Base-by-base conservation (phyloP, 2,797 vertebrate species). In the Lagocephalus sceleratus region DNA sequence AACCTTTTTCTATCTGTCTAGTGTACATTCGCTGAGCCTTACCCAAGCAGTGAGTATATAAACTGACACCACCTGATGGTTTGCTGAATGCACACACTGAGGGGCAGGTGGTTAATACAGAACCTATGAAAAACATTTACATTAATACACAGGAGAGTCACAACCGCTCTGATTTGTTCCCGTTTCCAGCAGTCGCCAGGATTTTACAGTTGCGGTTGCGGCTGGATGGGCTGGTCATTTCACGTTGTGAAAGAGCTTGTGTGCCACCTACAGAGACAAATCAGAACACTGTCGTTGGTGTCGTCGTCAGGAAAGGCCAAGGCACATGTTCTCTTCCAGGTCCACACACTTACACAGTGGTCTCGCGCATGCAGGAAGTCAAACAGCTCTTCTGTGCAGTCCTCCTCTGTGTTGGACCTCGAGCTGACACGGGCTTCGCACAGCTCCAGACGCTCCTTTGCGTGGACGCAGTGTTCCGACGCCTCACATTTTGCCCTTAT, bases 311-410 rank as follows among this genome's bases (percentile, higher is more conserved):
- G 6, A 16, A 21, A 3, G 32, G 25, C 9, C 29, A 42, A 14
- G 0, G 7, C 19, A 29, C 2, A 38, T 17, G 42, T 3, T 19
- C 1, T 60, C 3, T 60, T 7, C 41, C 19, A 15, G 1, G 8
- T 7, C 12, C 2, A 22, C 20, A 9, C 17, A 78, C 95, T 94
- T 82, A 97, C 94, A 19, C 96, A 98, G 76, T 97, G 95, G 80
- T 96, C 95, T 61, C 94, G 87, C 52, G 94, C 94, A 3, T 96
- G 94, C 66, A 98, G 78, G 66, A 98, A 96, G 63, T 98, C 94
- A 39, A 98, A 94, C 2, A 98, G 92, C 79, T 98, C 95, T 76
- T 97, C 94, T 0, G 94, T 95, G 76, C 95, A 98, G 3, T 94
- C 90, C 68, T 98, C 95, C 9, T 46, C 43, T 0, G 94, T 96